phyloP scores from a whole-genome alignment of 1,140 invertebrate species.

The Globodera ellingtonae region DNA sequence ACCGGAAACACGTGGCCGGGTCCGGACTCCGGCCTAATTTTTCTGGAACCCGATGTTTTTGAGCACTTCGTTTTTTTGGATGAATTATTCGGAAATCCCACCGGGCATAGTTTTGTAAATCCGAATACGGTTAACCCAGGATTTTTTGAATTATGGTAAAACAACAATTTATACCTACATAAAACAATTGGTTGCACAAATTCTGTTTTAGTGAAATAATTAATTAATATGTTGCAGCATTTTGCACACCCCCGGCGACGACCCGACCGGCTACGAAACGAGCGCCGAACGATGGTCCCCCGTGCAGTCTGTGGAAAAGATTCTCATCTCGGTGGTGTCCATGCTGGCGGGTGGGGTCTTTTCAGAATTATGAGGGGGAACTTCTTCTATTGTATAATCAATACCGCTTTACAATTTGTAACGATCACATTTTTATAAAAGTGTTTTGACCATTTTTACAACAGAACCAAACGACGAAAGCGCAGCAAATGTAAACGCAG shows the following conservation, averaged over 20 bases:
- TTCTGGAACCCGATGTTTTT: too few relatives aligned
- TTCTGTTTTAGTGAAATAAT: too few relatives aligned
- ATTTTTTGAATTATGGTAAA: too few relatives aligned
- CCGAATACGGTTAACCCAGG: too few relatives aligned
- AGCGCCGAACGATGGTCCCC: slow-evolving; percentile 97
- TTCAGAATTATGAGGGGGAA: not conserved
- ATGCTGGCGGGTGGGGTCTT: slow-evolving; percentile 82
- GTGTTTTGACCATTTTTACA: slow-evolving; percentile 15
- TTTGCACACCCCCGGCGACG: slow-evolving; percentile 93
- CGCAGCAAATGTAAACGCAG: slow-evolving; percentile 98
- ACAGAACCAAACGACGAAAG: slow-evolving; percentile 98
- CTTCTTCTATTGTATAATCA: not conserved
- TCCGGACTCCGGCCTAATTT: too few relatives aligned
- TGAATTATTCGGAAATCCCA: too few relatives aligned
- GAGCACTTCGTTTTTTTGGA: not conserved
- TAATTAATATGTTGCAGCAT: slow-evolving; percentile 69
- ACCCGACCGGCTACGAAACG: slow-evolving; percentile 98
- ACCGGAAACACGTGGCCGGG: too few relatives aligned
- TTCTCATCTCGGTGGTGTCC: slow-evolving; percentile 93
- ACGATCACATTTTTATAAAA: not conserved
- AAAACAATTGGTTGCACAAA: too few relatives aligned
- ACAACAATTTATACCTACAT: too few relatives aligned
- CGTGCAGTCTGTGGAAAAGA: slow-evolving; percentile 98
- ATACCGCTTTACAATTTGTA: too few relatives aligned
- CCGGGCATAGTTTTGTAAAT: too few relatives aligned